Base-by-base conservation (phyloP, 2,113 vertebrate genomes). In the Trematocara marginatum region DNA sequence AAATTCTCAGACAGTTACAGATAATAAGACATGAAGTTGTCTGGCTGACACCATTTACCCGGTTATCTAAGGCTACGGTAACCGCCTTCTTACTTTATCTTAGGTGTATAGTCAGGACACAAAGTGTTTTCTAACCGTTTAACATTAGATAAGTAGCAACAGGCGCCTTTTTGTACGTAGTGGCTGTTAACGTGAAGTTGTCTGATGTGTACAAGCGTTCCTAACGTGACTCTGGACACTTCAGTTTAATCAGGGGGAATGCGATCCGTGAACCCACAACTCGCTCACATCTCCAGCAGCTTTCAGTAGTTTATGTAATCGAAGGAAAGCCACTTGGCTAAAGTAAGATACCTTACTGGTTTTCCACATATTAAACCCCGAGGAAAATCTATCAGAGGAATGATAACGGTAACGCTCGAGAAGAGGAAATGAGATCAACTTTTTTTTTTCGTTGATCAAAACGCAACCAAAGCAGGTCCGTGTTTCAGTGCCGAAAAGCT, bases 351-450 rank as follows among this genome's bases (percentile, higher is more conserved):
- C 2, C 31, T 31, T 10, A 4, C 5, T 18, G 6, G 31, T 35
- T 18, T 6, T 8, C 29, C 57, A 61, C 57, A 18, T 34, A 35
- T n/a, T 35, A 35, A 64, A n/a, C 1, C 53, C 20, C 53, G 59
- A 18, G 59, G 59, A 64, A 38, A 64, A 38, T 11, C 34, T 34
- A 11, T 38, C 10, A n/a, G 26, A 59, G 6, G 31, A 20, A 38
- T 12, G 16, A 64, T 64, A 83, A 91, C 86, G 49, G 66, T 31
- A 3, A 69, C 57, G 45, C 15, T 54, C 34, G 45, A 69, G n/a
- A 66, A 35, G 29, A 78, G 84, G 92, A 91, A 79, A 92, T 5
- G 56, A 84, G 9, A 49, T 4, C 7, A 45, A 91, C 79, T 80
- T 82, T 56, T 56, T 16, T 16, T 11, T 3, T 26, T 7, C 53